Base-by-base conservation (phyloP, 2,113 vertebrate species). In the Etheostoma cragini region DNA sequence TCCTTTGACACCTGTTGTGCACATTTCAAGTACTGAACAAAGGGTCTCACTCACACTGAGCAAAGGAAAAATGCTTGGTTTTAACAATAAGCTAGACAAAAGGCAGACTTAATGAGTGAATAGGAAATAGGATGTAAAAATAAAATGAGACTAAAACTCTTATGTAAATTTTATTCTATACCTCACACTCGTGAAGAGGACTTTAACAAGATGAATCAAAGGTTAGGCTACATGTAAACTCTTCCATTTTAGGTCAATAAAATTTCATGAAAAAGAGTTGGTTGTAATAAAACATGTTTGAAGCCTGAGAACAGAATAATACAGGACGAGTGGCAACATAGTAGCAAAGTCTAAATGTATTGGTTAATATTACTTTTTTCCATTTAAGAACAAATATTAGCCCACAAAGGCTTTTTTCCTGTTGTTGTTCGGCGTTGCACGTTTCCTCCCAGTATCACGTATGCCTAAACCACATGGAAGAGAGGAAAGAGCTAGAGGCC, bases 141-240 rank as follows among this genome's bases (percentile, higher is more conserved):
- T 38, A 38, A 38, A 38, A 38, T 38, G 2, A 38, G 38, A 38
- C 35, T 38, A 38, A 7, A 38, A 35, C 35, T 35, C 35, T 35
- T 35, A 38, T 1, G 35, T 38, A 35, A 38, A 38, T 38, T 38
- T 38, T 8, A 8, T 38, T 10, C 38, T 10, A 10, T 8, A 10
- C 8, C 8, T 6, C 24, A 35, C 65, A 21, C 61, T 52, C 78
- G 61, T 7, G 66, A 61, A 35, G 60, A 67, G 35, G 61, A 21
- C 21, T 76, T 78, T 11, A 72, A 47, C 56, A 30, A 74, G 45
- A 78, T 72, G 47, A 65, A 75, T 80, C 54, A 64, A 35, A 11
- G 19, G 35, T 76, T 78, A 56, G 24, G 54, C 8, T 38, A 10
- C 38, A 38, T 38, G 38, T 38, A 11, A 42, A 42, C 38, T 38